Evolutionary conservation across 2,888 invertebrate species (phyloP).

Genomic region (Eristalinus sepulchralis): DNA sequence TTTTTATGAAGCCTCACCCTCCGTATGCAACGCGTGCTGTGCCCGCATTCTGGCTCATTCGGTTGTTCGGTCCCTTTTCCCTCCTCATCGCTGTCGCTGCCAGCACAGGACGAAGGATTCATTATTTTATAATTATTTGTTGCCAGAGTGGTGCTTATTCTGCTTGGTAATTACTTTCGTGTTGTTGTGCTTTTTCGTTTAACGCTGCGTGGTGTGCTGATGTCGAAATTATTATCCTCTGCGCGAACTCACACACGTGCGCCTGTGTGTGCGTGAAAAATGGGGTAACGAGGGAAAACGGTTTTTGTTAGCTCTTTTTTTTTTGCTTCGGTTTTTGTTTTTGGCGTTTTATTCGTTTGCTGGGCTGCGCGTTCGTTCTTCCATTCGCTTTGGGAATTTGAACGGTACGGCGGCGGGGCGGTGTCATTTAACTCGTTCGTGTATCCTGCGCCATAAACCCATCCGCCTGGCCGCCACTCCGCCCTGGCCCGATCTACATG

Average conservation of each 20-base stretch:
- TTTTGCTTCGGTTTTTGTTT: slow-evolving; percentile 9
- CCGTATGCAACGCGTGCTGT: slow-evolving; percentile 8
- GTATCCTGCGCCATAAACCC: slow-evolving; percentile 13
- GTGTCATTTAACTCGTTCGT: slow-evolving; percentile 57
- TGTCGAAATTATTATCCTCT: slow-evolving; percentile 68
- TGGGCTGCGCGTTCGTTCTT: background rate
- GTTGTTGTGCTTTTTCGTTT: slow-evolving; percentile 68
- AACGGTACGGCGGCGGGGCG: slow-evolving; percentile 4
- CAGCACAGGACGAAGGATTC: slow-evolving; percentile 59
- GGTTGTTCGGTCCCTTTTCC: slow-evolving; percentile 29
- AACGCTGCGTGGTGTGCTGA: slow-evolving; percentile 58
- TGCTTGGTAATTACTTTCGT: slow-evolving; percentile 71
- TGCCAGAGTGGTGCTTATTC: slow-evolving; percentile 71
- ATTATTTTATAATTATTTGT: slow-evolving; percentile 72
- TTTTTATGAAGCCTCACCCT: background rate
- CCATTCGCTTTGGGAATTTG: slow-evolving; percentile 17
- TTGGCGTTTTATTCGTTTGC: background rate
- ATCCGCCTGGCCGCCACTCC: background rate
- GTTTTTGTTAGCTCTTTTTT: slow-evolving; percentile 1
- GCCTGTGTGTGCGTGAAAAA: slow-evolving; percentile 20
- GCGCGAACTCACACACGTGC: background rate
- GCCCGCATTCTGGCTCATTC: slow-evolving; percentile 25
- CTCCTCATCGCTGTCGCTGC: slow-evolving; percentile 25
- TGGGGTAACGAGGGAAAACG: slow-evolving; percentile 29
- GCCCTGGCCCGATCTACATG: slow-evolving; percentile 47